Conservation (phyloP, 2,888 invertebrate species). For the Ectemnius cavifrons region DNA sequence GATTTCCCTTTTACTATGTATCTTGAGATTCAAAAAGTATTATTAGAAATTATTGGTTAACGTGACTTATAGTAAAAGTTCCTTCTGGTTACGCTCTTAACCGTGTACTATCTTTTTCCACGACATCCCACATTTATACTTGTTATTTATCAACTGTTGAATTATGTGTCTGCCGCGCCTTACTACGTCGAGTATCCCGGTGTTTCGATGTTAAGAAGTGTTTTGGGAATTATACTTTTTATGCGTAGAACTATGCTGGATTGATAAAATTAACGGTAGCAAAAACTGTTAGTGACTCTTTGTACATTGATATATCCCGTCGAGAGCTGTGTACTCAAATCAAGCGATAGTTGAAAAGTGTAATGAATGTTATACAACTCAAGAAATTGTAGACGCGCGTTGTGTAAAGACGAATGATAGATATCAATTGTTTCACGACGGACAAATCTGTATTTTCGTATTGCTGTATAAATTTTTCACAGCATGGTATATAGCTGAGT, state of each 20-base stretch:
- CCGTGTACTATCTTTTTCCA: slow-evolving; percentile 28
- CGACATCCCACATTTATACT: slow-evolving; percentile 5
- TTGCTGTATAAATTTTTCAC: slow-evolving; percentile 62
- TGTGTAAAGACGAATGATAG: slow-evolving; percentile 47
- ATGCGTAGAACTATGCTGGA: slow-evolving; percentile 34
- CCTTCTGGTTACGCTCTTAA: slow-evolving; percentile 41
- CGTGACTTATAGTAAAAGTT: slow-evolving; percentile 13
- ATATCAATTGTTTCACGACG: slow-evolving; percentile 45
- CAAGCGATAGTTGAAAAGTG: slow-evolving; percentile 28
- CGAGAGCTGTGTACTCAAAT: slow-evolving; percentile 30
- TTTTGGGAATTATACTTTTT: slow-evolving; percentile 47
- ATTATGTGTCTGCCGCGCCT: slow-evolving; percentile 30
- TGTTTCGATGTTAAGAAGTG: slow-evolving; percentile 33
- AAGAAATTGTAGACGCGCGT: slow-evolving; percentile 36
- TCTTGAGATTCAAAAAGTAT: slow-evolving; percentile 13
- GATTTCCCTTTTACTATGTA: slow-evolving; percentile 17
- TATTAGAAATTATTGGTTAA: slow-evolving; percentile 1
- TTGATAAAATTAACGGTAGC: slow-evolving; percentile 32
- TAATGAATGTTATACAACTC: slow-evolving; percentile 41
- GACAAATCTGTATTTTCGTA: slow-evolving; percentile 68
- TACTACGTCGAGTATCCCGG: slow-evolving; percentile 31
- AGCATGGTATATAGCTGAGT: slow-evolving; percentile 45
- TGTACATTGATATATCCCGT: slow-evolving; percentile 42
- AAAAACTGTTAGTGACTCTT: slow-evolving; percentile 32
- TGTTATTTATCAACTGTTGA: no score